These are phyloP conservation scores for Tenthredo notha DNA, from an alignment of 2,888 invertebrate species.

Conservation along the genomic window DNA sequence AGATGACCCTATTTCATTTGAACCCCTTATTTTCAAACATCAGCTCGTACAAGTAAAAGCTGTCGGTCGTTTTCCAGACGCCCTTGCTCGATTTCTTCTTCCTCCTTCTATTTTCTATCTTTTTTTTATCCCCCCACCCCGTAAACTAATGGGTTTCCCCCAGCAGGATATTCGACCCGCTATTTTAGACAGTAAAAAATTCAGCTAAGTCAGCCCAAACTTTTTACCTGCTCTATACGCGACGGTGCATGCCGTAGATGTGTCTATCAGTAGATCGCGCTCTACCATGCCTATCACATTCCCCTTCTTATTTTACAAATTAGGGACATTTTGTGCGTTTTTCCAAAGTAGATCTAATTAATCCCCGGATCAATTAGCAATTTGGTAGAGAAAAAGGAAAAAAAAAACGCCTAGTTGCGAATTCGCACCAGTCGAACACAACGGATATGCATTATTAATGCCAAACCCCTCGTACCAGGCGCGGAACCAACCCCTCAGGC, in stretches of 20 bases:
- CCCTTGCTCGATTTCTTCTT: constrained; percentile 1
- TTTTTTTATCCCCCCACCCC: not conserved
- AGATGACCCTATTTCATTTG: constrained; percentile 29
- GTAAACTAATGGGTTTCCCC: constrained; percentile 23
- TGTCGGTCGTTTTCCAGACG: constrained; percentile 26
- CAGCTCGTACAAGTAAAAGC: constrained; percentile 33
- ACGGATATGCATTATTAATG: constrained; percentile 24
- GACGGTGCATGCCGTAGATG: not conserved
- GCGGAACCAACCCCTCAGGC: not conserved
- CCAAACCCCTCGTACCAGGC: not conserved
- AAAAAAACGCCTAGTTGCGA: not conserved
- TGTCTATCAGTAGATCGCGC: not conserved
- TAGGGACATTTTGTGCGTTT: too few relatives aligned
- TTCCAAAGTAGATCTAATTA: not conserved
- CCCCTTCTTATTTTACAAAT: too few relatives aligned
- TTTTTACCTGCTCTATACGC: not conserved
- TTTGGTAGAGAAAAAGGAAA: not conserved
- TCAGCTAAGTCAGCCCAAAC: not conserved
- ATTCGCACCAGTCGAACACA: constrained; percentile 1
- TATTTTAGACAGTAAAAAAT: constrained; percentile 7
- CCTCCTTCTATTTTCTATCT: not conserved
- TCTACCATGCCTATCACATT: too few relatives aligned
- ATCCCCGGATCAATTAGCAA: not conserved
- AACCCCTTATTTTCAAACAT: constrained; percentile 33
- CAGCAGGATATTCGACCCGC: not conserved